These are phyloP conservation scores for Cataglyphis albicans DNA, from an alignment of 2,888 invertebrate genomes.

Conservation along the genomic window DNA sequence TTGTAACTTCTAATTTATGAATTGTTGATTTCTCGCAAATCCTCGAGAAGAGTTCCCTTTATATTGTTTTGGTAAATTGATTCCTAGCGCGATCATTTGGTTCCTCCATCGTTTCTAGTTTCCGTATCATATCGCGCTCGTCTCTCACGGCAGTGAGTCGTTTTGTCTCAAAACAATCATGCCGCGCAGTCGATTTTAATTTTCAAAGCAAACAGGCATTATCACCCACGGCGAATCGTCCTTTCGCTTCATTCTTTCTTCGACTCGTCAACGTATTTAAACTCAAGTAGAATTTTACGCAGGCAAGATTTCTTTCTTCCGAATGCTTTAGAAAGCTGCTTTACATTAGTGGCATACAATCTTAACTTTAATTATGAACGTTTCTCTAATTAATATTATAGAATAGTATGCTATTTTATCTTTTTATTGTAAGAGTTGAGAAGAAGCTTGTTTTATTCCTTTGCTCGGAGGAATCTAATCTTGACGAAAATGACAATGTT, in stretches of 20 bases:
- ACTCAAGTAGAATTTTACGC: conserved; percentile 3
- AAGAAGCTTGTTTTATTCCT: background rate
- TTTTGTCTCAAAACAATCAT: conserved; percentile 53
- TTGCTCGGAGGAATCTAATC: conserved; percentile 30
- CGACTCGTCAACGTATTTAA: conserved; percentile 20
- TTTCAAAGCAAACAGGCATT: conserved; percentile 53
- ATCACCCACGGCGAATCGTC: conserved; percentile 42
- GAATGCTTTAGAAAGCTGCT: background rate
- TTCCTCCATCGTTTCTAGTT: conserved; percentile 19
- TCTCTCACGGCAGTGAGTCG: conserved; percentile 26
- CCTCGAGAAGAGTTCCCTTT: background rate
- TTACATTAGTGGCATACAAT: background rate
- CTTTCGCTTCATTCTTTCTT: conserved; percentile 38
- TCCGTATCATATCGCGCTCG: conserved; percentile 27
- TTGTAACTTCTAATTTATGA: background rate
- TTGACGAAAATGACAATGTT: conserved; percentile 33
- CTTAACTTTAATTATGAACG: background rate
- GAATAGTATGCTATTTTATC: background rate
- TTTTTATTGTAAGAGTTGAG: conserved; percentile 15
- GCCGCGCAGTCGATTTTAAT: conserved; percentile 53
- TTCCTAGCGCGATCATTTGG: conserved; percentile 9
- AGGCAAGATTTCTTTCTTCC: background rate
- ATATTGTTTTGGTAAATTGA: conserved; percentile 38
- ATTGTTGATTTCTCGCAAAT: background rate
- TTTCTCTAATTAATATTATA: background rate